Percentiles rank a stretch among this genome's conserved stretches.
Evolutionary conservation across 2,113 vertebrate species (phyloP).

Genomic region (Rhombomys opimus): DNA sequence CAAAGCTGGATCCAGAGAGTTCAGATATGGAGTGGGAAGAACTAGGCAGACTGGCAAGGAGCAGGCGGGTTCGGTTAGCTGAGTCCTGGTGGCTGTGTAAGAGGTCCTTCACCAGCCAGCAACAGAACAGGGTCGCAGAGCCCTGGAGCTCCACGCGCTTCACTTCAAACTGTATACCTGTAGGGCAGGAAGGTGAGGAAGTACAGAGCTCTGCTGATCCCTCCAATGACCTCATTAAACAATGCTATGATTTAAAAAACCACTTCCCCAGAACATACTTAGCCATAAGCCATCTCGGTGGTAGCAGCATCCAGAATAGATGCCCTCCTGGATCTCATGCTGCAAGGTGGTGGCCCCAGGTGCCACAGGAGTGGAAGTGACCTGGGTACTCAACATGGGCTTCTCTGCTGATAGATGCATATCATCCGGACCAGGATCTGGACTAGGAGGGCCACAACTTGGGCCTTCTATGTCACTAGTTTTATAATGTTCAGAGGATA

Average conservation of each 20-base stretch:
- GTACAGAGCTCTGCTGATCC: neutral
- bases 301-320: constrained; percentile 89
- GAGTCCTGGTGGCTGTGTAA: constrained; percentile 85
- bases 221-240: neutral
- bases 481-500: neutral
- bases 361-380: constrained; percentile 92
- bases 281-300: constrained; percentile 92
- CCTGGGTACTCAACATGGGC: constrained; percentile 77
- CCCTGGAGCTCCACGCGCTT: constrained; percentile 85
- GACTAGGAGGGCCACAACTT: neutral
- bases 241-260: accelerated
- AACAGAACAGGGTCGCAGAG: constrained; percentile 88
- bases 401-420: accelerated
- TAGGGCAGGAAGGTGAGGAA: neutral
- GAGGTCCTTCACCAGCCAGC: constrained; percentile 92
- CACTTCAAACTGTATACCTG: constrained; percentile 92
- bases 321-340: constrained; percentile 88
- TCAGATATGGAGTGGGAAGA: constrained; percentile 71
- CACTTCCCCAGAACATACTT: constrained; percentile 81
- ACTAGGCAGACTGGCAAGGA: constrained; percentile 82
- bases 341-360: neutral
- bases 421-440: neutral
- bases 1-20: constrained; percentile 58
- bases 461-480: neutral
- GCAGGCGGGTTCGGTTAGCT: constrained; percentile 77